Base-by-base conservation (phyloP, 2,888 invertebrate species). In the Koerneria pararmatus region DNA sequence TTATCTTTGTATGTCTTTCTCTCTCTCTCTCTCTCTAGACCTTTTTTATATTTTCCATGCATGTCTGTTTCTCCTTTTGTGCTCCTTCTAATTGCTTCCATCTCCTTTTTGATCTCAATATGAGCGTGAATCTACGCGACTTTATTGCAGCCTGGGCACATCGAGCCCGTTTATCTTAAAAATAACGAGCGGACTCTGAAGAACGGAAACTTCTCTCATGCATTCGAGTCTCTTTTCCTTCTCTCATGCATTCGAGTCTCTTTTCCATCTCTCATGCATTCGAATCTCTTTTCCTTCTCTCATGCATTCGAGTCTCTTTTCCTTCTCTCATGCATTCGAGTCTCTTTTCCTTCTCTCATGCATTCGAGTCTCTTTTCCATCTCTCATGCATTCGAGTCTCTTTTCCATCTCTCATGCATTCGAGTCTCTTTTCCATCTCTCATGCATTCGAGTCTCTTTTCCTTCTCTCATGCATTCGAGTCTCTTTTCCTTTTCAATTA, bases 321-420 rank as follows among this genome's bases (percentile, higher is more conserved):
- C 46, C 35, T 34, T 34, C 24, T 56, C 35, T 34, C 37, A 41
- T 31, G 15, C 37, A 2, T n/a, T 19, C 3, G 4, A 27, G 49
- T 53, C 29, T 54, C 48, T 32, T 31, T 24, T 58, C 34, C 15
- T 34, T 29, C 51, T 49, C 62, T 48, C 35, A 54, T 15, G 27
- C 24, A 27, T 24, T 4, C 4, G 15, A 31, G n/a, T 6, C 54
- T 54, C 54, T 6, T 32, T 54, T 24, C 4, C 2, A 31, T 24
- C 2, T 51, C 69, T 56, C 61, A 57, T 58, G 56, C 63, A 56
- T 31, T 56, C 53, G 22, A 49, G 29, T 51, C 56, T n/a, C 41
- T 27, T 57, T 63, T 3, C 37, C 51, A 56, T 67, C 54, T 46
- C 24, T 56, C 53, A n/a, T 29, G n/a, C 11, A 8, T 15, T 29